phyloP scores from a whole-genome alignment of 2,113 vertebrate species.

The Glareola pratincola region DNA sequence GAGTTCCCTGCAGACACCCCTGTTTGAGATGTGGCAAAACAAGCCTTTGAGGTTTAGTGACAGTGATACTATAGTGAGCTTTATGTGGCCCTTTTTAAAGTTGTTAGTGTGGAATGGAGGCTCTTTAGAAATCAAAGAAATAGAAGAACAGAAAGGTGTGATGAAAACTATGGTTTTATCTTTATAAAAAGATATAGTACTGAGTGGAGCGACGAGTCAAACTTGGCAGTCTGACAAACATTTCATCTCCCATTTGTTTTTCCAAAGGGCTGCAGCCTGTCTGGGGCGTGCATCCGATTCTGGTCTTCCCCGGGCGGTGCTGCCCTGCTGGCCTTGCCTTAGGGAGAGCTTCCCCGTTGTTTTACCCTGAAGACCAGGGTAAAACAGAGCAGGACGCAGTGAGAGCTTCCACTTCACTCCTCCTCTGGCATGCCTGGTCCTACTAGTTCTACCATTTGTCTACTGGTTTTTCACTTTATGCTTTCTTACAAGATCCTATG shows the following conservation, averaged over 20 bases:
- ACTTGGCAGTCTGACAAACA: neutral
- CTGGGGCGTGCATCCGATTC: accelerated
- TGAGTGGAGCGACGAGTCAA: neutral
- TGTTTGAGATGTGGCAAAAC: neutral
- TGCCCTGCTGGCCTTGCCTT: too few relatives aligned
- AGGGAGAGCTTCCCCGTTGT: too few relatives aligned
- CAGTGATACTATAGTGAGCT: neutral
- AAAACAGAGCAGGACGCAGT: neutral
- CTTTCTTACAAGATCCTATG: neutral
- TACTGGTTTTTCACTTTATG: neutral
- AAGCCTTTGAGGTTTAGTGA: neutral
- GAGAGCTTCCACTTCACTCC: neutral
- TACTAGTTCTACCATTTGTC: neutral
- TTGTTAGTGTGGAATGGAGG: neutral
- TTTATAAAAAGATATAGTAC: neutral
- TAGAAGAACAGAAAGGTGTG: neutral
- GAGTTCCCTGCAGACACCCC: neutral
- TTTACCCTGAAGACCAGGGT: neutral
- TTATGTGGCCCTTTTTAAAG: neutral
- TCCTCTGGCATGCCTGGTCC: neutral
- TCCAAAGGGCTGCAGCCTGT: neutral
- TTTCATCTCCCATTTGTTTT: neutral
- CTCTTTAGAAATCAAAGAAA: neutral
- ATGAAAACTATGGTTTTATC: neutral
- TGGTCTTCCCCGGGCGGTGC: neutral